These are phyloP conservation scores for Lepidostoma basale DNA, from an alignment of 1,140 invertebrate genomes.

Conservation along the genomic window DNA sequence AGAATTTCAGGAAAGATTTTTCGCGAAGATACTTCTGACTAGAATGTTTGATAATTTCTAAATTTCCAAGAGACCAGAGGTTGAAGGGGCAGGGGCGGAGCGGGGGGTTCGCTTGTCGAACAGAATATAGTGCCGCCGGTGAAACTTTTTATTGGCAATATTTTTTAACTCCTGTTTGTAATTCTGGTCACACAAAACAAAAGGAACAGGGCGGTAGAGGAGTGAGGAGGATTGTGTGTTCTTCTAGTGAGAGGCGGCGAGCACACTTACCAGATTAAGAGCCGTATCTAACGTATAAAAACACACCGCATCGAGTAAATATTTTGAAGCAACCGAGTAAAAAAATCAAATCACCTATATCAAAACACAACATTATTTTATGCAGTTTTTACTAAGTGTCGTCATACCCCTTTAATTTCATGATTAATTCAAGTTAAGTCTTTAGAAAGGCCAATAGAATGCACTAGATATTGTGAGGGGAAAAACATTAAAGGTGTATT, in stretches of 20 bases:
- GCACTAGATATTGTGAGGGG: not conserved
- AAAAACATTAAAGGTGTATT: not conserved
- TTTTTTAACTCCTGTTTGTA: slow-evolving; percentile 47
- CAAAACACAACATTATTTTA: not conserved
- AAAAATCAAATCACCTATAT: not conserved
- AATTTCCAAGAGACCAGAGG: slow-evolving; percentile 6
- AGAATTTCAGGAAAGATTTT: not conserved
- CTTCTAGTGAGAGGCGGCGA: slow-evolving; percentile 1
- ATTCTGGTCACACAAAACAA: slow-evolving; percentile 48
- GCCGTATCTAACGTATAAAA: not conserved
- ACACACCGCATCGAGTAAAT: not conserved
- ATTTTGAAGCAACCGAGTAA: not conserved
- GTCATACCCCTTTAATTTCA: not conserved
- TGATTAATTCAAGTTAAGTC: not conserved
- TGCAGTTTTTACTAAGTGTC: not conserved
- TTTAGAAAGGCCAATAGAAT: not conserved
- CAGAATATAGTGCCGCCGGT: slow-evolving; percentile 46
- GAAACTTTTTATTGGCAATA: slow-evolving; percentile 48
- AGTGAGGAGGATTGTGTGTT: slow-evolving; percentile 13
- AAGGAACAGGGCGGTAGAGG: slow-evolving; percentile 36
- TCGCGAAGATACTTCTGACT: not conserved
- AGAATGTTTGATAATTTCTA: slow-evolving; percentile 17
- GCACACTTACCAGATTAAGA: slow-evolving; percentile 29
- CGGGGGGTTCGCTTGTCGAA: slow-evolving; percentile 44
- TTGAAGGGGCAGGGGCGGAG: not conserved